These are phyloP conservation scores for Brachionichthys hirsutus DNA, from an alignment of 2,113 vertebrate genomes.

Conservation along the genomic window DNA sequence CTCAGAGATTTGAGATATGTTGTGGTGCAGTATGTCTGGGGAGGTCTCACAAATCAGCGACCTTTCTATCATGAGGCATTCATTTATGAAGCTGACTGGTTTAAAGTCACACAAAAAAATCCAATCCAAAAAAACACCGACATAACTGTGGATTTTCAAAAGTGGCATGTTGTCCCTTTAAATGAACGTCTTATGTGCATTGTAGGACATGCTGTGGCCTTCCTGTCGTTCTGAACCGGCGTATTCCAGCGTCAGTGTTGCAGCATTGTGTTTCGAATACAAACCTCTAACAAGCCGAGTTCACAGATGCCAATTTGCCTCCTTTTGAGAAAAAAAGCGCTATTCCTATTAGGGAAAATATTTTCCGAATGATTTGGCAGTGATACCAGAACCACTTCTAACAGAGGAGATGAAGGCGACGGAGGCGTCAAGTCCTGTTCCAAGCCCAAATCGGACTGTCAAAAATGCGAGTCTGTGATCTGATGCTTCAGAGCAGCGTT, in stretches of 20 bases:
- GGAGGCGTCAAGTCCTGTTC: conserved; percentile 47
- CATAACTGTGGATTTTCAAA: too few relatives aligned
- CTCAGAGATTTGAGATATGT: too few relatives aligned
- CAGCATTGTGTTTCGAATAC: conserved; percentile 30
- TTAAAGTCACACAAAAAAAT: too few relatives aligned
- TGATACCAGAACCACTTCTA: conserved; percentile 60
- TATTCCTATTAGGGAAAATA: conserved; percentile 63
- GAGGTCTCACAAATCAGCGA: too few relatives aligned
- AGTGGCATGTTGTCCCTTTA: too few relatives aligned
- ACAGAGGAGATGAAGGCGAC: conserved; percentile 58
- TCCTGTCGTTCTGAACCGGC: neutral
- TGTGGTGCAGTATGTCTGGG: too few relatives aligned
- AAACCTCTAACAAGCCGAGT: conserved; percentile 16
- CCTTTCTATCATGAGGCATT: too few relatives aligned
- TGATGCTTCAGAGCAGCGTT: conserved; percentile 28
- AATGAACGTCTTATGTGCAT: too few relatives aligned
- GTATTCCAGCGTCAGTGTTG: conserved; percentile 9
- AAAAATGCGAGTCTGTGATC: conserved; percentile 51
- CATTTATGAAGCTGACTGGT: too few relatives aligned
- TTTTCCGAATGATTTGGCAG: conserved; percentile 61
- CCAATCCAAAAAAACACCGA: too few relatives aligned
- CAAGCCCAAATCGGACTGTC: conserved; percentile 65
- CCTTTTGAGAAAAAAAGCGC: conserved; percentile 32
- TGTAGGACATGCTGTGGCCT: too few relatives aligned
- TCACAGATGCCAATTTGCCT: conserved; percentile 26